phyloP scores from a whole-genome alignment of 2,888 invertebrate species.

The Cetonia aurata region DNA sequence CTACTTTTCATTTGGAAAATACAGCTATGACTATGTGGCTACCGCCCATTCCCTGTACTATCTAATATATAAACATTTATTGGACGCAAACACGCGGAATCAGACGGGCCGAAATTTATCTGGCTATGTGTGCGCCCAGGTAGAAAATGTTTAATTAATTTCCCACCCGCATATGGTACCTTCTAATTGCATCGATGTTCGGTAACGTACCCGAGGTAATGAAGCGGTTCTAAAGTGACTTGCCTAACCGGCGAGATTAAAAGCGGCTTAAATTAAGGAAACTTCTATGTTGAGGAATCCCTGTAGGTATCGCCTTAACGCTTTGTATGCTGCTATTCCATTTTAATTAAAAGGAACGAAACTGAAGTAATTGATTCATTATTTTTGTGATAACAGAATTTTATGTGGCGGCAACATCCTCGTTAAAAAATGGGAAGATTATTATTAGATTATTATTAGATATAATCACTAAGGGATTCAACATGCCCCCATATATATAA shows the following conservation, averaged over 20 bases:
- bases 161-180: constrained; percentile 44
- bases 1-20: constrained; percentile 47
- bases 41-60: constrained; percentile 49
- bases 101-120: constrained; percentile 46
- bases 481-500: too few relatives aligned
- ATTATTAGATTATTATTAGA: too few relatives aligned
- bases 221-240: constrained; percentile 20
- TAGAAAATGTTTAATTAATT: constrained; percentile 49
- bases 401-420: too few relatives aligned
- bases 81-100: constrained; percentile 47
- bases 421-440: too few relatives aligned
- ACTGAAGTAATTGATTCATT: too few relatives aligned
- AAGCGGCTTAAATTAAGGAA: constrained; percentile 22
- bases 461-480: too few relatives aligned
- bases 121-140: constrained; percentile 34
- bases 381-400: too few relatives aligned
- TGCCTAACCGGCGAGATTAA: constrained; percentile 20
- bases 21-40: constrained; percentile 39
- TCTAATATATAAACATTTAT: constrained; percentile 52
- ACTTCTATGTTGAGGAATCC: constrained; percentile 14
- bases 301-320: constrained; percentile 1
- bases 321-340: too few relatives aligned
- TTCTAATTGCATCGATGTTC: constrained; percentile 46
- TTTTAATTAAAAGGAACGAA: too few relatives aligned
- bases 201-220: constrained; percentile 34